phyloP scores from a whole-genome alignment of 2,888 invertebrate species.

The Cerceris rybyensis region DNA sequence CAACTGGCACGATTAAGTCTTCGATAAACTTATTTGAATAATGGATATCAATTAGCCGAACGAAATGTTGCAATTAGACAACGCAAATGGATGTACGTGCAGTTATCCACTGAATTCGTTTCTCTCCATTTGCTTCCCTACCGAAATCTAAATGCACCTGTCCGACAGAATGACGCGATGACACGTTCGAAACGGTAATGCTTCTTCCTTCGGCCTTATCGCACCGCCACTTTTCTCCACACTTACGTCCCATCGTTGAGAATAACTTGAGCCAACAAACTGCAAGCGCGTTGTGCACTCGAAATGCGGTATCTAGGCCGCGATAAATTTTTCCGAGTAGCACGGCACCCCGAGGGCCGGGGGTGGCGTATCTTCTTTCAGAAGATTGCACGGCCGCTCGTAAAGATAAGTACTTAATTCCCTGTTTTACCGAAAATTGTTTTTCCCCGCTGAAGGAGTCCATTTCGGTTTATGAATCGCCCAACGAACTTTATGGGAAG shows the following conservation, averaged over 20 bases:
- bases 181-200: conserved; percentile 30
- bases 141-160: conserved; percentile 34
- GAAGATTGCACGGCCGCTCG: conserved; percentile 59
- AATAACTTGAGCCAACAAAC: conserved; percentile 51
- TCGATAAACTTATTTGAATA: too few relatives aligned
- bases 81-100: not conserved
- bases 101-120: not conserved
- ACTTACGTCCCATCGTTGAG: conserved; percentile 5
- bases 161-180: conserved; percentile 24
- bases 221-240: not conserved
- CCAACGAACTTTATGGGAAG: conserved; percentile 39
- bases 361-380: conserved; percentile 59
- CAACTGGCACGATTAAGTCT: too few relatives aligned
- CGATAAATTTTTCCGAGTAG: conserved; percentile 57
- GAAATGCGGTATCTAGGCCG: conserved; percentile 54
- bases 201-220: conserved; percentile 39
- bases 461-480: conserved; percentile 57
- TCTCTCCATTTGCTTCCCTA: conserved; percentile 5
- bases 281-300: conserved; percentile 35
- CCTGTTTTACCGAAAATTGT: conserved; percentile 63
- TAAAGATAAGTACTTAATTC: conserved; percentile 68
- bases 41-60: too few relatives aligned
- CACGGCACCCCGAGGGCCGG: conserved; percentile 25
- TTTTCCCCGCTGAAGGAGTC: conserved; percentile 49
- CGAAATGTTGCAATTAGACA: too few relatives aligned